These are phyloP conservation scores for Cyclargus thomasi DNA, from an alignment of 1,140 invertebrate genomes.

Conservation along the genomic window DNA sequence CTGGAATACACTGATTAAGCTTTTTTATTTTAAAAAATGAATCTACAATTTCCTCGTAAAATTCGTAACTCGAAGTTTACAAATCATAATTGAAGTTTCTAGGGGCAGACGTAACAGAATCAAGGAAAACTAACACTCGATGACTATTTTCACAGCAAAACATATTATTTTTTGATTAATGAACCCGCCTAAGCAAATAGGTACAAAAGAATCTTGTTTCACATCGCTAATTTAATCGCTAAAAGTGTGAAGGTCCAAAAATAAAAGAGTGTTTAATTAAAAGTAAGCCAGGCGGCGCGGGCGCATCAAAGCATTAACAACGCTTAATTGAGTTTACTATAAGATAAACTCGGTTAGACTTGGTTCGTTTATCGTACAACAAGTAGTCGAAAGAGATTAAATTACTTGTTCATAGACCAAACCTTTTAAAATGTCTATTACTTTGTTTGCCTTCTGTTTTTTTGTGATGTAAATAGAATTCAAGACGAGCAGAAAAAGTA, in stretches of 20 bases:
- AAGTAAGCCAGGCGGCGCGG: neutral
- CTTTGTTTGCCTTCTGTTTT: neutral
- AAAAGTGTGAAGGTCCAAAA: constrained; percentile 3
- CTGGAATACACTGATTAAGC: too few species aligned
- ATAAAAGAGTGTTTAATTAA: constrained; percentile 1
- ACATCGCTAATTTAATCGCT: neutral
- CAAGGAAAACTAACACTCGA: too few species aligned
- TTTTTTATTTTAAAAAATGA: too few species aligned
- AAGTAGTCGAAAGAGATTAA: neutral
- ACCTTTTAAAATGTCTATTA: neutral
- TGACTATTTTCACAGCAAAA: neutral
- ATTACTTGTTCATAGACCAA: neutral
- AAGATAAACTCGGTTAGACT: neutral
- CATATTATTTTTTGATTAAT: neutral
- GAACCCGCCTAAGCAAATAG: neutral
- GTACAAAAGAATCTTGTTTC: neutral
- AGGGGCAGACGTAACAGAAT: too few species aligned
- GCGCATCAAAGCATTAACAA: neutral
- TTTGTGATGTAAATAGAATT: neutral
- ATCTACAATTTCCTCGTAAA: too few species aligned
- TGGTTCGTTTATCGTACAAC: neutral
- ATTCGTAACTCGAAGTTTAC: too few species aligned
- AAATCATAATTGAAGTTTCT: too few species aligned
- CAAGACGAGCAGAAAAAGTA: neutral
- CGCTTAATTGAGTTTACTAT: neutral